These are phyloP conservation scores for Nansenia antarctica DNA, from an alignment of 2,113 vertebrate species.

Conservation along the genomic window DNA sequence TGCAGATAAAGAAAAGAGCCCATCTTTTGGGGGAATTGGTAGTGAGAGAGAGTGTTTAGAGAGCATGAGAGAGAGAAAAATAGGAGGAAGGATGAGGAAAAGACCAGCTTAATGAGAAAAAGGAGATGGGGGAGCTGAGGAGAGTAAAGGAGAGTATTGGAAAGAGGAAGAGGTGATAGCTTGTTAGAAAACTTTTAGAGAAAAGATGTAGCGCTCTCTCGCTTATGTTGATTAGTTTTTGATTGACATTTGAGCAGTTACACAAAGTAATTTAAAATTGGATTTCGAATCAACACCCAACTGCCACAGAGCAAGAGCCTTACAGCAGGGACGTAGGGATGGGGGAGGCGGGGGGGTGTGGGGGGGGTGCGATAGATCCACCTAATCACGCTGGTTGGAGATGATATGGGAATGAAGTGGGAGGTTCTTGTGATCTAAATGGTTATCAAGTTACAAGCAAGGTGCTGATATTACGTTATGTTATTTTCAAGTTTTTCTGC, in stretches of 20 bases:
- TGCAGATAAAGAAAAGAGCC: not conserved
- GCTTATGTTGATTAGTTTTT: slow-evolving; percentile 2
- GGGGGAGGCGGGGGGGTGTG: not conserved
- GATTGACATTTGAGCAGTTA: slow-evolving; percentile 16
- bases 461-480: too few species aligned
- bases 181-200: not conserved
- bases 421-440: too few species aligned
- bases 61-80: not conserved
- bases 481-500: too few species aligned
- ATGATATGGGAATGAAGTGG: too few species aligned
- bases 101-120: not conserved
- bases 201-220: slow-evolving; percentile 2
- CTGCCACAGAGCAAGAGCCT: not conserved
- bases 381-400: too few species aligned
- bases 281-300: slow-evolving; percentile 16
- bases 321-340: not conserved
- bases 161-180: not conserved
- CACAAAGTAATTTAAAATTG: slow-evolving; percentile 11
- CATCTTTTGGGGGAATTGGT: not conserved
- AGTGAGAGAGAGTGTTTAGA: not conserved
- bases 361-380: not conserved
- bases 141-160: not conserved
- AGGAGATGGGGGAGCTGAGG: not conserved
- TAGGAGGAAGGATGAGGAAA: not conserved
- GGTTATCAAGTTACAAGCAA: too few species aligned